Evolutionary conservation across 2,113 vertebrate genomes (phyloP).

Genomic region (Taurulus bubalis): DNA sequence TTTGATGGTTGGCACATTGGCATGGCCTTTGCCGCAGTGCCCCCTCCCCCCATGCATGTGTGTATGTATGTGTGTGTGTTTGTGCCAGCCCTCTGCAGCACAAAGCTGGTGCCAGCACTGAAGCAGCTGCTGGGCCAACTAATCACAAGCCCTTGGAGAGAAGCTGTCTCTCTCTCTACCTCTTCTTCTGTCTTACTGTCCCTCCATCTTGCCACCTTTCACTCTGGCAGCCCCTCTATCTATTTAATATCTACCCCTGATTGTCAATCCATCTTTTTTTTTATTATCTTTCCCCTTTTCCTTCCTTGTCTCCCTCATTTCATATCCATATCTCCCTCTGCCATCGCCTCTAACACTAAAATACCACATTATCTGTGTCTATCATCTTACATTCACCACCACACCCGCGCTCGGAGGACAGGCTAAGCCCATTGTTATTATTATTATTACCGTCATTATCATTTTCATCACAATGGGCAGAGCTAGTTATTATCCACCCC

Average conservation of each 20-base stretch:
- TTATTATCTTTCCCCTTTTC: slow-evolving; percentile 21
- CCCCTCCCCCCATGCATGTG: slow-evolving; percentile 53
- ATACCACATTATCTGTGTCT: slow-evolving; percentile 52
- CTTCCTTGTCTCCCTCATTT: slow-evolving; percentile 27
- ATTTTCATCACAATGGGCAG: slow-evolving; percentile 74
- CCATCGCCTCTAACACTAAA: slow-evolving; percentile 45
- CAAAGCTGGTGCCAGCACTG: slow-evolving; percentile 72
- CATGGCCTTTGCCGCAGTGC: slow-evolving; percentile 76
- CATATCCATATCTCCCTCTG: slow-evolving; percentile 34
- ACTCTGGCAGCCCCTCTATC: slow-evolving; percentile 40
- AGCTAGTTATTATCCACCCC: slow-evolving; percentile 72
- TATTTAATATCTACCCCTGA: slow-evolving; percentile 48
- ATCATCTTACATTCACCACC: slow-evolving; percentile 53
- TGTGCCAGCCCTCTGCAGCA: slow-evolving; percentile 80
- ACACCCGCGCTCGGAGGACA: slow-evolving; percentile 61
- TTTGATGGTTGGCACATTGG: slow-evolving; percentile 70
- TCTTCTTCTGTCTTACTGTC: slow-evolving; percentile 51
- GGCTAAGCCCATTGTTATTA: slow-evolving; percentile 69
- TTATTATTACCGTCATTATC: slow-evolving; percentile 77
- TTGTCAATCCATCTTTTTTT: slow-evolving; percentile 41
- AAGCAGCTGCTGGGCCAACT: slow-evolving; percentile 82
- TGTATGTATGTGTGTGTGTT: slow-evolving; percentile 55
- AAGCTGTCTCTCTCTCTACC: slow-evolving; percentile 64
- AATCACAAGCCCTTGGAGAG: slow-evolving; percentile 80
- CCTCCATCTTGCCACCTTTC: slow-evolving; percentile 63